Evolutionary conservation across 2,888 invertebrate species (phyloP).

Genomic region (Aphodius sticticus): DNA sequence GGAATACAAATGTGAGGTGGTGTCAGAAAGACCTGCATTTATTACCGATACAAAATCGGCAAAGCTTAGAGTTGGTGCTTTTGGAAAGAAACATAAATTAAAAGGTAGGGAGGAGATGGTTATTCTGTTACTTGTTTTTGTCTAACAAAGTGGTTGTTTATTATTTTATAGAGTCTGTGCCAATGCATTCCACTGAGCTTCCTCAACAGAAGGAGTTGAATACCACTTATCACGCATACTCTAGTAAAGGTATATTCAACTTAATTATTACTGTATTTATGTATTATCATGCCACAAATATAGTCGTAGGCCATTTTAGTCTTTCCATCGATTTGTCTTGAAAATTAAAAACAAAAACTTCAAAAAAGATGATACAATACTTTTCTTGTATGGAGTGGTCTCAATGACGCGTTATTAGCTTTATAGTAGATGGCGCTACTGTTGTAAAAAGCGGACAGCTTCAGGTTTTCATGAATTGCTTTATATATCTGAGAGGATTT

Average conservation of each 20-base stretch:
- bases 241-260: conserved; percentile 30
- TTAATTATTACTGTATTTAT: not conserved
- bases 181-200: conserved; percentile 10
- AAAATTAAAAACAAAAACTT: too few species aligned
- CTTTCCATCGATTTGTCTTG: too few species aligned
- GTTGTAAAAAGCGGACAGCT: too few species aligned
- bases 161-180: not conserved
- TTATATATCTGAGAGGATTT: too few species aligned
- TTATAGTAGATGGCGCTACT: too few species aligned
- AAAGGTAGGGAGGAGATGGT: not conserved
- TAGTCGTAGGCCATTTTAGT: not conserved
- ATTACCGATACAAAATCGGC: conserved; percentile 41
- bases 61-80: conserved; percentile 39
- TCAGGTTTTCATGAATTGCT: too few species aligned
- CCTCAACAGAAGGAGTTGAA: conserved; percentile 26
- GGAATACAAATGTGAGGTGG: conserved; percentile 55
- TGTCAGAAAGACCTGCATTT: conserved; percentile 51
- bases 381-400: too few species aligned
- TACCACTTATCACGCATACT: conserved; percentile 34
- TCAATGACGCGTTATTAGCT: too few species aligned
- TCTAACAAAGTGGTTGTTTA: too few species aligned
- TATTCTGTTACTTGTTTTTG: too few species aligned
- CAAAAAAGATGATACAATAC: too few species aligned
- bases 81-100: not conserved
- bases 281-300: not conserved